Conservation (phyloP, 2,888 invertebrate species). For the Morpho achilles region DNA sequence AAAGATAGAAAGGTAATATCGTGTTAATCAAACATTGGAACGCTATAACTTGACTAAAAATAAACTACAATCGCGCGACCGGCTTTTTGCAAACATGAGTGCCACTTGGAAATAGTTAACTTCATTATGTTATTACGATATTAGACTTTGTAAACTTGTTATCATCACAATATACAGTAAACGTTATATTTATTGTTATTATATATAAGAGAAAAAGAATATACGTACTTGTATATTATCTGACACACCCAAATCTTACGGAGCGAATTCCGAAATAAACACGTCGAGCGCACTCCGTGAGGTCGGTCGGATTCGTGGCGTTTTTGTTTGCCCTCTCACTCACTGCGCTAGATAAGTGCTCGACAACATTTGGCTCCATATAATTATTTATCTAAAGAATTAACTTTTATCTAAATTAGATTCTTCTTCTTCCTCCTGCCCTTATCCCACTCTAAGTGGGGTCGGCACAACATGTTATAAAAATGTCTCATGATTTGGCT, state of each 20-base stretch:
- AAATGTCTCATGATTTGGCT: no score
- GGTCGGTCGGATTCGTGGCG: constrained; percentile 53
- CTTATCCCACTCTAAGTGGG: no score
- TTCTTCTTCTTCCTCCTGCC: no score
- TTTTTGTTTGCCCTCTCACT: constrained; percentile 66
- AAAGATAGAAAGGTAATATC: constrained; percentile 40
- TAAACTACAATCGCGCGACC: constrained; percentile 52
- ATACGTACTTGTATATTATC: constrained; percentile 59
- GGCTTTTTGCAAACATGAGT: constrained; percentile 49
- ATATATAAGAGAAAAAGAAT: not conserved
- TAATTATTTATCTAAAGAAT: no score
- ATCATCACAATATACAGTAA: not conserved
- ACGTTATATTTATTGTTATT: not conserved
- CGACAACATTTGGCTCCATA: constrained; percentile 43
- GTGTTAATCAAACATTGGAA: constrained; percentile 37
- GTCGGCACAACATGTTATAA: no score
- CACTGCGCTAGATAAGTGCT: constrained; percentile 36
- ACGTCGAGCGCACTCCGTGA: constrained; percentile 48
- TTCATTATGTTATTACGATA: constrained; percentile 4
- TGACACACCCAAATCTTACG: constrained; percentile 57
- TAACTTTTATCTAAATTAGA: not conserved
- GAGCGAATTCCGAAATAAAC: constrained; percentile 64
- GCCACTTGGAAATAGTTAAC: constrained; percentile 6
- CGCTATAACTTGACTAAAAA: constrained; percentile 45
- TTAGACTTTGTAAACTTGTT: not conserved